Conservation (phyloP, 2,797 vertebrate species). For the Momotus momota region DNA sequence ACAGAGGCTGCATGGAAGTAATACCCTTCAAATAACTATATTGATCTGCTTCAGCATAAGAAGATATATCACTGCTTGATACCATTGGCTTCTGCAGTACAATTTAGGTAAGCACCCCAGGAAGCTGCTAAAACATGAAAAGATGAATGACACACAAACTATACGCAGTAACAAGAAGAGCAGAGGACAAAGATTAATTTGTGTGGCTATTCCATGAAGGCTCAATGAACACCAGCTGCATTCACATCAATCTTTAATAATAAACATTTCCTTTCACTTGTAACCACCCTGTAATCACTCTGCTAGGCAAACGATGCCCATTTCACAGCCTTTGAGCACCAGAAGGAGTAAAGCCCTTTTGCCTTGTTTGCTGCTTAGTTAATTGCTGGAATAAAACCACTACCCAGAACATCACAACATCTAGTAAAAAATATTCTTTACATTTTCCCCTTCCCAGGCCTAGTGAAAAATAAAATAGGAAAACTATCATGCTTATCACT, state of each 20-base stretch:
- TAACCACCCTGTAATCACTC: not conserved
- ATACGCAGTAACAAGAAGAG: not conserved
- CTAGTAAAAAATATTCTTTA: not conserved
- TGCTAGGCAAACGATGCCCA: not conserved
- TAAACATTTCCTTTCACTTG: not conserved
- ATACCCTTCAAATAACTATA: not conserved
- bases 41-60: not conserved
- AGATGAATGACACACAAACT: not conserved
- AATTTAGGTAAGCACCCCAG: not conserved
- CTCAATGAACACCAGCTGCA: not conserved
- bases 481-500: not conserved
- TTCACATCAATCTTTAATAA: not conserved
- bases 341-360: not conserved
- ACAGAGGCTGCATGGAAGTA: not conserved
- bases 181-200: not conserved
- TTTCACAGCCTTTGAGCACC: conserved; percentile 14
- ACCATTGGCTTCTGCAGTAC: not conserved
- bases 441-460: not conserved
- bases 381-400: not conserved
- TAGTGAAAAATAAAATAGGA: not conserved
- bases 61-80: not conserved
- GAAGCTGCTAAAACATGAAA: not conserved
- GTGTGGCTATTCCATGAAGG: not conserved
- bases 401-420: not conserved
- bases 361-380: not conserved